Conservation (phyloP, 2,113 vertebrate species). For the Bos taurus region DNA sequence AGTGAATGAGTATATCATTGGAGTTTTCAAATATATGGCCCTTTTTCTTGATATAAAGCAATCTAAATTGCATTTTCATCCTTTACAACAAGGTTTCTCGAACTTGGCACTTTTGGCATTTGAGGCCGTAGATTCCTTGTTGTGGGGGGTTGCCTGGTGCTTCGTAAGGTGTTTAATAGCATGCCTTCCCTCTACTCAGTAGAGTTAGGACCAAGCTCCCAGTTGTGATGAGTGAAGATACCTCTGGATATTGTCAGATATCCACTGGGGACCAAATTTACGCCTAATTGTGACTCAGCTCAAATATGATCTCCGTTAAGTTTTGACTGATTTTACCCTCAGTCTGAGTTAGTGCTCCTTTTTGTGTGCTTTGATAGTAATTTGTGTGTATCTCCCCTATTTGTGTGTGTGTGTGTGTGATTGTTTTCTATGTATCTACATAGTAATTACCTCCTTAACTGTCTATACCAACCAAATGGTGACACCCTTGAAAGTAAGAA, state of each 20-base stretch:
- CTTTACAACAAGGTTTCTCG: not conserved
- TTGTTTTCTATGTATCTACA: not conserved
- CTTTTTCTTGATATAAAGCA: not conserved
- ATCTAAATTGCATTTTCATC: not conserved
- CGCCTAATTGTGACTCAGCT: not conserved
- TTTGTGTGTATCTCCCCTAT: not conserved
- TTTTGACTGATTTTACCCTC: not conserved
- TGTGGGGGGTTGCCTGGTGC: not conserved
- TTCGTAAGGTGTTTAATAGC: not conserved
- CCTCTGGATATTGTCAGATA: not conserved
- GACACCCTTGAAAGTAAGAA: not conserved
- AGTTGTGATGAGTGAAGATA: not conserved
- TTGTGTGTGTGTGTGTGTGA: not conserved
- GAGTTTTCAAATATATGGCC: not conserved
- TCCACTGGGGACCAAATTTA: not conserved
- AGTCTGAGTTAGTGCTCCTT: not conserved
- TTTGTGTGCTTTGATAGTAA: not conserved
- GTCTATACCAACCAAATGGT: not conserved
- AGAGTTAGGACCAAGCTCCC: not conserved
- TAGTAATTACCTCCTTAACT: not conserved
- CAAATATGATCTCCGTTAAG: not conserved
- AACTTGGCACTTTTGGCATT: not conserved
- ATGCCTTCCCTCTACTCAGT: not conserved
- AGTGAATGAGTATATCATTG: not conserved
- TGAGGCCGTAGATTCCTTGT: not conserved